Conservation (phyloP, 2,797 vertebrate species). For the Rachycentron canadum region DNA sequence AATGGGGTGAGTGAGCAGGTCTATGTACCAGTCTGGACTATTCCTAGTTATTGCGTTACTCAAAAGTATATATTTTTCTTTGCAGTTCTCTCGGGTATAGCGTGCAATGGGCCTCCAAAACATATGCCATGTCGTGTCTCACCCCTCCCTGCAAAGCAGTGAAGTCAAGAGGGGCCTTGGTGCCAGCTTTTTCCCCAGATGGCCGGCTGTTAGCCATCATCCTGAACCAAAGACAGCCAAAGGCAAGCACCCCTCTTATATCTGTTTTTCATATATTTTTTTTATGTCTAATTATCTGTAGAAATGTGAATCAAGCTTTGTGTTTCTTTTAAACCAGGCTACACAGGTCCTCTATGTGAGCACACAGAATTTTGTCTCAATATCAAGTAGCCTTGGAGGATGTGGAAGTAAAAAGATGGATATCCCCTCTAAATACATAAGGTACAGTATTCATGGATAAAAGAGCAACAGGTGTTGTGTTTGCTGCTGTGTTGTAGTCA, state of each 20-base stretch:
- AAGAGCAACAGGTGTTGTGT: background rate
- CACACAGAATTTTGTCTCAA: slow-evolving; percentile 90
- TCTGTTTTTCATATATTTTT: background rate
- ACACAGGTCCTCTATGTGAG: slow-evolving; percentile 94
- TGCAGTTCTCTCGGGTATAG: slow-evolving; percentile 85
- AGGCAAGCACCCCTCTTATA: slow-evolving; percentile 77
- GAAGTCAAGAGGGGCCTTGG: slow-evolving; percentile 93
- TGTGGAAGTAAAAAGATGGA: slow-evolving; percentile 89
- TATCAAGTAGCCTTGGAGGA: slow-evolving; percentile 90
- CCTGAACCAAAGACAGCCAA: slow-evolving; percentile 93
- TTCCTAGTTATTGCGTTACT: background rate
- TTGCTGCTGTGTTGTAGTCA: background rate
- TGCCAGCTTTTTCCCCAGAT: slow-evolving; percentile 91
- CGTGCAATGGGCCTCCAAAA: slow-evolving; percentile 88
- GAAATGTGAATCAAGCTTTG: slow-evolving; percentile 4
- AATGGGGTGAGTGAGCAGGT: slow-evolving; percentile 69
- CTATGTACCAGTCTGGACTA: background rate
- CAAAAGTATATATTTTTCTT: slow-evolving; percentile 14
- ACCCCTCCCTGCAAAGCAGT: slow-evolving; percentile 87
- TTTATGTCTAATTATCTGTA: background rate
- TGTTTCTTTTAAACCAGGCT: slow-evolving; percentile 81
- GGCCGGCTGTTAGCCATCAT: slow-evolving; percentile 89
- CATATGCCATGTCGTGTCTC: slow-evolving; percentile 83
- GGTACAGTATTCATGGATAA: slow-evolving; percentile 77
- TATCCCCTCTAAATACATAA: slow-evolving; percentile 89